Conservation (phyloP, 2,888 invertebrate genomes). For the Patella depressa region DNA sequence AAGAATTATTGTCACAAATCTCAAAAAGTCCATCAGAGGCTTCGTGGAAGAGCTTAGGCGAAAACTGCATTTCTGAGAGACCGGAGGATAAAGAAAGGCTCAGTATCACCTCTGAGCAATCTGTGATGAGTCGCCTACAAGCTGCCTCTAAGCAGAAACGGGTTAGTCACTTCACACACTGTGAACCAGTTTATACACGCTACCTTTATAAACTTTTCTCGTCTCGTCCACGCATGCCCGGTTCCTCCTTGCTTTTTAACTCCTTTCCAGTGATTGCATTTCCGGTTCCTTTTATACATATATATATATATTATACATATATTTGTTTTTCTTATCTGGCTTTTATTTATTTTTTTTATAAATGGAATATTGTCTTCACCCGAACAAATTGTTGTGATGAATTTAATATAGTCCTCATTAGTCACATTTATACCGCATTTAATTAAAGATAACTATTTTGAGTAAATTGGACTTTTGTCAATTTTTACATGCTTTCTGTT, state of each 20-base stretch:
- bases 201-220: slow-evolving; percentile 4
- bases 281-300: neutral
- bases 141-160: slow-evolving; percentile 34
- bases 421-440: no score
- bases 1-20: slow-evolving; percentile 70
- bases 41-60: slow-evolving; percentile 88
- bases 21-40: slow-evolving; percentile 92
- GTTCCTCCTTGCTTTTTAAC: slow-evolving; percentile 16
- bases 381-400: no score
- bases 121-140: slow-evolving; percentile 34
- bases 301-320: no score
- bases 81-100: slow-evolving; percentile 80
- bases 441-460: no score
- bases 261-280: slow-evolving; percentile 1
- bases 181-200: neutral
- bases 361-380: slow-evolving; percentile 2
- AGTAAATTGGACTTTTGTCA: neutral
- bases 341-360: neutral
- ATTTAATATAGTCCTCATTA: no score
- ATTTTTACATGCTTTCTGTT: neutral
- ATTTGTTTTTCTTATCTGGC: no score
- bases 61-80: slow-evolving; percentile 45
- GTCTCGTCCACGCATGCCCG: neutral
- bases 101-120: slow-evolving; percentile 81
- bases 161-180: slow-evolving; percentile 25